Evolutionary conservation across 2,888 invertebrate genomes (phyloP).

Genomic region (Drosophila algonquin): DNA sequence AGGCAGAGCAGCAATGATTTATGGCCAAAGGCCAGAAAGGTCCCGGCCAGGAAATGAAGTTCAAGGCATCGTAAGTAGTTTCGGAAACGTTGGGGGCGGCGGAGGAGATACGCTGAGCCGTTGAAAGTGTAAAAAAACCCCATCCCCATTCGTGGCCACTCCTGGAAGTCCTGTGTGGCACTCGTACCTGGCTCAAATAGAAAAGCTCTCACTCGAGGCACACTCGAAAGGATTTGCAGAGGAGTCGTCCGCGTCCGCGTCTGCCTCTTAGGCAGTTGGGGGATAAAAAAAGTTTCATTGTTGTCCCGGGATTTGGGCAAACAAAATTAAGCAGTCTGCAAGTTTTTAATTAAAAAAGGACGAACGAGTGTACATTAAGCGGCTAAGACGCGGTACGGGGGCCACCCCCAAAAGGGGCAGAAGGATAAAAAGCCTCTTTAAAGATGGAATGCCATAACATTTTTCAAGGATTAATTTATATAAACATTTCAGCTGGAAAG

Average conservation of each 20-base stretch:
- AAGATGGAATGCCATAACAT: constrained; percentile 23
- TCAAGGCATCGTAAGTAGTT: constrained; percentile 77
- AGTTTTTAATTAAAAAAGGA: constrained; percentile 80
- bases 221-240: constrained; percentile 48
- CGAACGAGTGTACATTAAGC: constrained; percentile 67
- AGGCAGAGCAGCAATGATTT: constrained; percentile 67
- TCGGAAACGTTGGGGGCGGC: constrained; percentile 61
- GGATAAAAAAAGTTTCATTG: constrained; percentile 67
- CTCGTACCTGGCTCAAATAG: constrained; percentile 77
- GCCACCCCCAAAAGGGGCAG: constrained; percentile 13
- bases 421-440: constrained; percentile 8
- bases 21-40: constrained; percentile 69
- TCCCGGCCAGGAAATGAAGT: constrained; percentile 73
- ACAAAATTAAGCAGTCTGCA: constrained; percentile 80
- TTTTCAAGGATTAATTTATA: constrained; percentile 10
- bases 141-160: constrained; percentile 27
- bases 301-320: constrained; percentile 79
- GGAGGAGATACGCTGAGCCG: constrained; percentile 35
- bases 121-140: constrained; percentile 64
- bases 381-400: constrained; percentile 51
- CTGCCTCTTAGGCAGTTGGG: constrained; percentile 44
- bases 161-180: constrained; percentile 22
- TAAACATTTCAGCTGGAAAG: background rate
- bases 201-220: constrained; percentile 77
- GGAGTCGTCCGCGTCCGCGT: constrained; percentile 9